phyloP scores from a whole-genome alignment of 1,140 invertebrate genomes.

The Calliopsis andreniformis region DNA sequence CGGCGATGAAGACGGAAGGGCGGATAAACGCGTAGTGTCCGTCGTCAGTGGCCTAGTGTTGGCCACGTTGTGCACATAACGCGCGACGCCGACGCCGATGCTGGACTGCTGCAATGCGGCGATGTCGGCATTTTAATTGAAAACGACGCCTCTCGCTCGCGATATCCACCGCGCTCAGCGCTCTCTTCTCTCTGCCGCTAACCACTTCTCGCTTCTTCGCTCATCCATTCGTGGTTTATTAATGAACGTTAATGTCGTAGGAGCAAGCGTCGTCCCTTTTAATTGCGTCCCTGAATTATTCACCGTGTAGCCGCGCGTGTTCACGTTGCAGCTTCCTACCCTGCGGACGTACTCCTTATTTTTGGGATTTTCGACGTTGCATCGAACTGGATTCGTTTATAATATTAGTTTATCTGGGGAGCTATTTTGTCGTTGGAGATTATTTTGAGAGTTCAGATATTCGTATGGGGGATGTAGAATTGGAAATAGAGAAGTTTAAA shows the following conservation, averaged over 20 bases:
- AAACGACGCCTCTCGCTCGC: conserved; percentile 59
- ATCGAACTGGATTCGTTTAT: conserved; percentile 19
- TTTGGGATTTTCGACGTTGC: conserved; percentile 14
- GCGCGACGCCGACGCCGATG: conserved; percentile 39
- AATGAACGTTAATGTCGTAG: conserved; percentile 51
- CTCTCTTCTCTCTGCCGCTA: conserved; percentile 1
- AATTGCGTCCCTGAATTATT: conserved; percentile 54
- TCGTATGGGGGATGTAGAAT: too few species aligned
- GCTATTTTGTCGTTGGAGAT: not conserved
- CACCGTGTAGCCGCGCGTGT: conserved; percentile 14
- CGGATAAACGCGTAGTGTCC: conserved; percentile 29
- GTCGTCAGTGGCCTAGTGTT: not conserved
- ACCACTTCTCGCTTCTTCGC: conserved; percentile 49
- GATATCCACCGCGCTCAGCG: conserved; percentile 34
- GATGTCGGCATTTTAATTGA: conserved; percentile 71
- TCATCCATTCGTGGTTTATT: conserved; percentile 56
- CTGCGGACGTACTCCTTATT: too few species aligned
- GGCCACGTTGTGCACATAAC: conserved; percentile 42
- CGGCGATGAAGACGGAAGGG: conserved; percentile 27
- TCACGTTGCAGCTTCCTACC: not conserved
- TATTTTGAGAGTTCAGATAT: too few species aligned
- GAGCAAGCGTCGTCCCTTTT: conserved; percentile 44
- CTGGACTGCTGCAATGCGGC: conserved; percentile 64
- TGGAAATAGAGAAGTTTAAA: too few species aligned
- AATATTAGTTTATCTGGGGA: not conserved